Evolutionary conservation across 2,113 vertebrate species (phyloP).

Genomic region (Pelmatolapia mariae): DNA sequence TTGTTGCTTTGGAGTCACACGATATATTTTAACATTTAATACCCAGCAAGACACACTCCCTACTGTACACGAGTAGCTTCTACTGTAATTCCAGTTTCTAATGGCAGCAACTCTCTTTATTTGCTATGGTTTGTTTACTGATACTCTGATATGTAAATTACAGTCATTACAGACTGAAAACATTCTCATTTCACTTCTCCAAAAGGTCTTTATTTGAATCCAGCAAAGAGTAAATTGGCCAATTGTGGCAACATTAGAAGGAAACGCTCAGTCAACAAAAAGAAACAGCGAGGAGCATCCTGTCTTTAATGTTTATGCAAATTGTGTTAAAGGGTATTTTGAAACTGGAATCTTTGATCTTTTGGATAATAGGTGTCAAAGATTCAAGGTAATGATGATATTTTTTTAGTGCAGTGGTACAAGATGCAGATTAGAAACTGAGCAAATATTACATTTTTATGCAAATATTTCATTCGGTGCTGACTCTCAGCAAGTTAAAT

Average conservation of each 20-base stretch:
- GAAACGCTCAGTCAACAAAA: not conserved
- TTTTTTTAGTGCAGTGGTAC: not conserved
- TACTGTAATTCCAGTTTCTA: not conserved
- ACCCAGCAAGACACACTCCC: not conserved
- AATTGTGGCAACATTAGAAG: not conserved
- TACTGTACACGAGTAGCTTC: not conserved
- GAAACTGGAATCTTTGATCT: not conserved
- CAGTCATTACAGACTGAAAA: not conserved
- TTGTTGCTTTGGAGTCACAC: not conserved
- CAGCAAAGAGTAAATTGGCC: not conserved
- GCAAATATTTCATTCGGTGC: not conserved
- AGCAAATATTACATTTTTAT: not conserved
- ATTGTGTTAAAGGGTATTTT: not conserved
- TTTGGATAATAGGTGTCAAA: not conserved
- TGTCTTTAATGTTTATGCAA: not conserved
- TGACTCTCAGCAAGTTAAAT: not conserved
- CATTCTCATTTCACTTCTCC: not conserved
- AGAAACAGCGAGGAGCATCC: not conserved
- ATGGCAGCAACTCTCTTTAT: not conserved
- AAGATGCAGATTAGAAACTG: not conserved
- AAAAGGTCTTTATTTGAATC: not conserved
- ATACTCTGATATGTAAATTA: not conserved
- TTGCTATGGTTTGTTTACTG: not conserved
- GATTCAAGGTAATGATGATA: not conserved
- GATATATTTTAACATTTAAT: not conserved